phyloP scores from a whole-genome alignment of 2,797 vertebrate species.

The Dipus sagitta region DNA sequence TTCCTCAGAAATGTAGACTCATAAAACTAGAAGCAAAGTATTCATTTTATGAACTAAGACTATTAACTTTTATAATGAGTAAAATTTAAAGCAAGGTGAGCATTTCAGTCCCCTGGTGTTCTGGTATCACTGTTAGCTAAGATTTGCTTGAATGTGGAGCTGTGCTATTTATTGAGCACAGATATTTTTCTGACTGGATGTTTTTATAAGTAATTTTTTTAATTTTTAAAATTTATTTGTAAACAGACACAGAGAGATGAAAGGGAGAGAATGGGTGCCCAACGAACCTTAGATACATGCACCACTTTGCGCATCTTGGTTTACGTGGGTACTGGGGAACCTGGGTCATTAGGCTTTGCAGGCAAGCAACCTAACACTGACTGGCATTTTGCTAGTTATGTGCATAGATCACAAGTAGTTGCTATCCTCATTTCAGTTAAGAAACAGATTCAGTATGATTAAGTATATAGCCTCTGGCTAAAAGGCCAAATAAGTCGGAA shows the following conservation, averaged over 20 bases:
- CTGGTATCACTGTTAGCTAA: conserved; percentile 27
- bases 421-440: conserved; percentile 18
- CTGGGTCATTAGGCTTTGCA: no score
- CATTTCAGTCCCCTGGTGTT: conserved; percentile 39
- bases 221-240: no score
- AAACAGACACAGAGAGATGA: no score
- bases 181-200: conserved; percentile 19
- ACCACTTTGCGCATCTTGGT: no score
- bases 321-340: no score
- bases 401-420: conserved; percentile 25
- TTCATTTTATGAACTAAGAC: conserved; percentile 31
- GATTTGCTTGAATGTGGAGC: conserved; percentile 58
- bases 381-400: conserved; percentile 31
- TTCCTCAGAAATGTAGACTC: conserved; percentile 52
- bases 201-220: no score
- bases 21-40: conserved; percentile 54
- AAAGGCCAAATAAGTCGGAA: not conserved
- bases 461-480: not conserved
- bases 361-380: not conserved
- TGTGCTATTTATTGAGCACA: conserved; percentile 1
- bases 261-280: no score
- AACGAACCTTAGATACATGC: no score
- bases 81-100: conserved; percentile 37
- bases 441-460: conserved; percentile 17
- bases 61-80: conserved; percentile 14